phyloP scores from a whole-genome alignment of 2,888 invertebrate genomes.

The Carpatolechia fugitivella region DNA sequence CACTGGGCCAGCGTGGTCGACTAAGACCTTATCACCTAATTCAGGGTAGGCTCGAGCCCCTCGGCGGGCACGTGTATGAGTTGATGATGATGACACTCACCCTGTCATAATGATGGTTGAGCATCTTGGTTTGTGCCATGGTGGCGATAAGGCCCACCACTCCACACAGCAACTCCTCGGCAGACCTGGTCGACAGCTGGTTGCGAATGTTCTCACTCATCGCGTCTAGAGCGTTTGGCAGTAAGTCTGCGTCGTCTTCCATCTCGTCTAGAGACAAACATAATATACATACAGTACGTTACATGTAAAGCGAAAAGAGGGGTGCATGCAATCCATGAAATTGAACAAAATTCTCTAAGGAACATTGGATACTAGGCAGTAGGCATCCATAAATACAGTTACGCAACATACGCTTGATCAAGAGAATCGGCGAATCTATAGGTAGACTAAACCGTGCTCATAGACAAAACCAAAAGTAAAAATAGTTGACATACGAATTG shows the following conservation, averaged over 20 bases:
- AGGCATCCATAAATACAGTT: slow-evolving; percentile 50
- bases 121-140: slow-evolving; percentile 42
- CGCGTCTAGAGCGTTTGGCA: slow-evolving; percentile 55
- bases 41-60: no score
- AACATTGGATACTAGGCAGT: slow-evolving; percentile 43
- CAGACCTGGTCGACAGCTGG: slow-evolving; percentile 32
- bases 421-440: no score
- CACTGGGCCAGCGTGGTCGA: no score
- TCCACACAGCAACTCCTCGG: slow-evolving; percentile 40
- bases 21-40: no score
- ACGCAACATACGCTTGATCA: slow-evolving; percentile 16
- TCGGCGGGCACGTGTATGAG: no score
- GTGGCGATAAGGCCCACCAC: slow-evolving; percentile 43
- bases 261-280: slow-evolving; percentile 40
- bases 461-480: no score
- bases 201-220: slow-evolving; percentile 41
- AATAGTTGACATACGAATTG: no score
- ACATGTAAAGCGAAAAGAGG: neutral
- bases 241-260: slow-evolving; percentile 58
- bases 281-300: neutral
- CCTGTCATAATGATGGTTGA: slow-evolving; percentile 47
- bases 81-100: no score
- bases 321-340: slow-evolving; percentile 41
- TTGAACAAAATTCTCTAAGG: slow-evolving; percentile 40
- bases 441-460: no score